Base-by-base conservation (phyloP, 2,113 vertebrate genomes). In the Malurus cyaneus region DNA sequence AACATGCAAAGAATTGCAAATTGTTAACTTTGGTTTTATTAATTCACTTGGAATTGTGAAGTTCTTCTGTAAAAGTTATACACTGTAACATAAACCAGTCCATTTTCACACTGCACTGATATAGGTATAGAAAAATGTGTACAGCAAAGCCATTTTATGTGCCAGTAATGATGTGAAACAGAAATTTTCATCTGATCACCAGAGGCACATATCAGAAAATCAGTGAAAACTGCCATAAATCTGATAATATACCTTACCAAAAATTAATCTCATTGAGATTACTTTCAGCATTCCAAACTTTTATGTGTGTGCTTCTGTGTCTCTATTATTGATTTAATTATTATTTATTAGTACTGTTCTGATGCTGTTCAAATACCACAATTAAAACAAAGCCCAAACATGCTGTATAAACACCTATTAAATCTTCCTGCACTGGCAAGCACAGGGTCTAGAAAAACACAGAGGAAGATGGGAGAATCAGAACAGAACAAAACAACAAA, bases 291-390 rank as follows among this genome's bases (percentile, higher is more conserved):
- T 78, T 88, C 46, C 64, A 80, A 86, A 88, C 76, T 88, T 94
- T 61, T 44, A 76, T 41, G 56, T 26, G 57, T 50, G 36, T 73
- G 54, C 67, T 74, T 77, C 13, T 74, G 49, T 71, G 41, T 28
- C 49, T 88, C 77, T 78, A 60, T 80, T 93, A 89, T 88, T 73
- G 26, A 80, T 80, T 57, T 92, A 92, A 95, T 92, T 92, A 95
- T 61, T 92, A 76, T 90, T 94, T 90, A 66, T 89, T 85, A 74
- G 56, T 28, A 49, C 34, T 88, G 25, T 64, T 86, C 78, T 88
- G 52, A 52, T 74, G 80, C 47, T 1, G 1, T 53, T 95, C 81
- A 73, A 94, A 85, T 57, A 74, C 70, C 42, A 70, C 84, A 80
- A 60, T 88, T 83, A 95, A 52, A 94, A 73, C 0, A 17, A 95